phyloP scores from a whole-genome alignment of 2,888 invertebrate genomes.

The Ametastegia equiseti region DNA sequence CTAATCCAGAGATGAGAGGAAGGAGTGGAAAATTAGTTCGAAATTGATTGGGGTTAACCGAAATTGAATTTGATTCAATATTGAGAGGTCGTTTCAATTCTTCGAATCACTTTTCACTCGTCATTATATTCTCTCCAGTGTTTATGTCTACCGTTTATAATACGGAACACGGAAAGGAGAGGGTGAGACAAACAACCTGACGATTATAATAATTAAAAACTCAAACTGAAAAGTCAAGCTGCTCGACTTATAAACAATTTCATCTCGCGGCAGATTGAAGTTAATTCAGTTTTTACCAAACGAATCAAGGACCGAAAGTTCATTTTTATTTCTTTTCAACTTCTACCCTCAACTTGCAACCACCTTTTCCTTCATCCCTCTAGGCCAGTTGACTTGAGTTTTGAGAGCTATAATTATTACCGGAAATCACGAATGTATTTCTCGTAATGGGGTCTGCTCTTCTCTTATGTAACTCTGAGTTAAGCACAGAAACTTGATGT shows the following conservation, averaged over 20 bases:
- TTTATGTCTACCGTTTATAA: background rate
- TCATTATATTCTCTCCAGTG: background rate
- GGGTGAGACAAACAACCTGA: conserved; percentile 30
- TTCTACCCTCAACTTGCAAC: background rate
- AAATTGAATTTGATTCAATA: conserved; percentile 50
- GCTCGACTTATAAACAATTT: conserved; percentile 67
- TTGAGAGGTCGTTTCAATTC: conserved; percentile 49
- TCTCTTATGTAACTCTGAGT: background rate
- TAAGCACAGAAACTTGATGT: background rate
- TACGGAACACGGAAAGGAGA: background rate
- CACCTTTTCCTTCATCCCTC: background rate
- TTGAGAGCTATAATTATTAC: background rate
- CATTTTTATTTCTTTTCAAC: conserved; percentile 63
- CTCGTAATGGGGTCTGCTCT: background rate
- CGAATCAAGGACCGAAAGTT: conserved; percentile 66
- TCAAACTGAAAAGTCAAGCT: conserved; percentile 48
- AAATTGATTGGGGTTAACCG: conserved; percentile 20
- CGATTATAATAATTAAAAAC: conserved; percentile 59
- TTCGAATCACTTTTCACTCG: conserved; percentile 18
- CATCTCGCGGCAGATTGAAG: conserved; percentile 60
- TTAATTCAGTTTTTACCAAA: conserved; percentile 72
- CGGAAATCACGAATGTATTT: background rate
- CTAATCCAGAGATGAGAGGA: conserved; percentile 15
- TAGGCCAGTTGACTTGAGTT: conserved; percentile 1
- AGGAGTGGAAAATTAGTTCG: background rate